A percentile compares a stretch with the other conserved stretches of the same genome.
Conservation (phyloP, 2,113 vertebrate species). For the Hippoglossus stenolepis region DNA sequence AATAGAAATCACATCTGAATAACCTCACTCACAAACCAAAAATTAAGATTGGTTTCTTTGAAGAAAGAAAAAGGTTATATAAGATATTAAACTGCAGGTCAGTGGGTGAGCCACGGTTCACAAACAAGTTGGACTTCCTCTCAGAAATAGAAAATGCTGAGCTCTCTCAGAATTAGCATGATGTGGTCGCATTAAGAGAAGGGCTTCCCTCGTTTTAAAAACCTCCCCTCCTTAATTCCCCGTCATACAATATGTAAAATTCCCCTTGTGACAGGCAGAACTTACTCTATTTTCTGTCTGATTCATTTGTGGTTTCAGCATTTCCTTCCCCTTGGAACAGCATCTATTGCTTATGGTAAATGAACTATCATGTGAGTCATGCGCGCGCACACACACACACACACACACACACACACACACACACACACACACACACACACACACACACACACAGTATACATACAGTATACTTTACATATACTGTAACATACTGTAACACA, state of each 20-base stretch:
- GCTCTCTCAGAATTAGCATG: not conserved
- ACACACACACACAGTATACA: too few relatives aligned
- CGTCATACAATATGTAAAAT: conserved; percentile 30
- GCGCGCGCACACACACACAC: not conserved
- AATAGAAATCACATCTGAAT: too few relatives aligned
- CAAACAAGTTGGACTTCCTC: conserved; percentile 43
- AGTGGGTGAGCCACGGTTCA: not conserved
- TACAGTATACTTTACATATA: too few relatives aligned
- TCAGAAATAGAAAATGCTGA: conserved; percentile 31
- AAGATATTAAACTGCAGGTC: not conserved
- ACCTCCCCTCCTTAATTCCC: conserved; percentile 9
- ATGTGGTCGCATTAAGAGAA: conserved; percentile 27
- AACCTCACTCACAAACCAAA: too few relatives aligned
- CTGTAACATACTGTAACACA: too few relatives aligned
- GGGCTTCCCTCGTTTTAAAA: conserved; percentile 69
- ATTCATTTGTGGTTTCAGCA: conserved; percentile 46
- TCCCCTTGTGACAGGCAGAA: conserved; percentile 22
- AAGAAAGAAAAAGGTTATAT: not conserved
- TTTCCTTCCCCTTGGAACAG: conserved; percentile 34
- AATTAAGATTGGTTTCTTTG: too few relatives aligned
- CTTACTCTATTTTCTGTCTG: conserved; percentile 33
- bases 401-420: not conserved
- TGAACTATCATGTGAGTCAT: not conserved
- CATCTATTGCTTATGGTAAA: conserved; percentile 25
- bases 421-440: not conserved